A percentile compares a stretch with the other conserved stretches of the same genome.
Conservation (phyloP, 2,113 vertebrate genomes). For the Probosciger aterrimus region DNA sequence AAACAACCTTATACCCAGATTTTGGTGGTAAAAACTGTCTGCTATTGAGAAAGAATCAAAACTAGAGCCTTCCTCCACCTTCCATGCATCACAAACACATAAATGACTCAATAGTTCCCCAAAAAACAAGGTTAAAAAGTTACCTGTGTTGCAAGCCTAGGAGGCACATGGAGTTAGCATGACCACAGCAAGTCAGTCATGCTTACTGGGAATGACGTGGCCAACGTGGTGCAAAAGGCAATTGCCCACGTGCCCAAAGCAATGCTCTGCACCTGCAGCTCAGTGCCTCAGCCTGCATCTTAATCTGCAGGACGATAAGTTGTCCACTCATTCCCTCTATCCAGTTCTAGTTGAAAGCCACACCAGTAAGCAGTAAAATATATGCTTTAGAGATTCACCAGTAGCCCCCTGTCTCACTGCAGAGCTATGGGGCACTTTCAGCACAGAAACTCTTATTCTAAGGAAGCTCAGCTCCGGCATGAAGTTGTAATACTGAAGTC, state of each 20-base stretch:
- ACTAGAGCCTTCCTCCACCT: background rate
- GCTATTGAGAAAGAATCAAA: background rate
- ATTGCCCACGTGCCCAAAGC: background rate
- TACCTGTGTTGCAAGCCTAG: background rate
- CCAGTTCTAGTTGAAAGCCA: background rate
- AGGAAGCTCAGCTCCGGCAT: background rate
- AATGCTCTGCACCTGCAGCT: background rate
- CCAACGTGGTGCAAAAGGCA: background rate
- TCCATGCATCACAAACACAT: background rate
- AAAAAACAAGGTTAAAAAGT: background rate
- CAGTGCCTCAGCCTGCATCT: background rate
- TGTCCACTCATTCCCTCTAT: no score
- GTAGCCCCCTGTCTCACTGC: background rate
- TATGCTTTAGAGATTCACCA: background rate
- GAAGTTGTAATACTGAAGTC: background rate
- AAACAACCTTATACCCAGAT: background rate
- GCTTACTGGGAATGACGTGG: background rate
- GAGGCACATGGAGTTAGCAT: background rate
- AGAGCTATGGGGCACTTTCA: fast-evolving
- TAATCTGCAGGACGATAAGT: background rate
- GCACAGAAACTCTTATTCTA: background rate
- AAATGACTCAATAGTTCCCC: background rate
- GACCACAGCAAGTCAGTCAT: background rate
- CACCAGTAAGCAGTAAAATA: background rate
- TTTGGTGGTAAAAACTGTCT: background rate